These are phyloP conservation scores for Machimus atricapillus DNA, from an alignment of 2,888 invertebrate species.

Conservation along the genomic window DNA sequence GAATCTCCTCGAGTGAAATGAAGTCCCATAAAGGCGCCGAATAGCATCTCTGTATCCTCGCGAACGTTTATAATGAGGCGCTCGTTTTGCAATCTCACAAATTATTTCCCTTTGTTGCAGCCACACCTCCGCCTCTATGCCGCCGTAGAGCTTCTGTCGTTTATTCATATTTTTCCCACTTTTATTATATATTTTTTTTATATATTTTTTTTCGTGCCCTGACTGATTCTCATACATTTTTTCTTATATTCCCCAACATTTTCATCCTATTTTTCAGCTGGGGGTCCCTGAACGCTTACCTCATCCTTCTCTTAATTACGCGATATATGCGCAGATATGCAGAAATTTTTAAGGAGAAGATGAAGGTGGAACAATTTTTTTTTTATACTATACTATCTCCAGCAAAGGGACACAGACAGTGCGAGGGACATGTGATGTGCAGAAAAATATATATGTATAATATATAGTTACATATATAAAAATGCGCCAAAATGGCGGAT, in stretches of 20 bases:
- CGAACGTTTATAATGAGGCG: slow-evolving; percentile 32
- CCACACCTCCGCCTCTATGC: slow-evolving; percentile 8
- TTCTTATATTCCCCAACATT: neutral
- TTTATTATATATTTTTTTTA: neutral
- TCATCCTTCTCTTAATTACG: slow-evolving; percentile 32
- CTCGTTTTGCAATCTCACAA: slow-evolving; percentile 38
- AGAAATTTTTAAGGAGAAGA: slow-evolving; percentile 39
- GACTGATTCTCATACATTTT: neutral
- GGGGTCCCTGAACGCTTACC: neutral
- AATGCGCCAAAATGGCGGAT: slow-evolving; percentile 35
- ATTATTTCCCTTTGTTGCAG: slow-evolving; percentile 32
- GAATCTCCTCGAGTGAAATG: neutral
- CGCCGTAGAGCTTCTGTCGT: neutral
- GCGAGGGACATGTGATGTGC: neutral
- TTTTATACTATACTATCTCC: neutral
- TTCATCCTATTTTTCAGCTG: neutral
- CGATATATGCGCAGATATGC: slow-evolving; percentile 35
- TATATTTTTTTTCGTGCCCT: neutral
- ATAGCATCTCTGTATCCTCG: slow-evolving; percentile 8
- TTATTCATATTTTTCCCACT: neutral
- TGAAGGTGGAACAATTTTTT: neutral
- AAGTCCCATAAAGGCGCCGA: neutral
- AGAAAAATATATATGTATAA: neutral
- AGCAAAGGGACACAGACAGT: neutral
- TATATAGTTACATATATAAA: neutral